These are phyloP conservation scores for Anisognathus igniventris DNA, from an alignment of 2,797 vertebrate genomes.

Conservation along the genomic window DNA sequence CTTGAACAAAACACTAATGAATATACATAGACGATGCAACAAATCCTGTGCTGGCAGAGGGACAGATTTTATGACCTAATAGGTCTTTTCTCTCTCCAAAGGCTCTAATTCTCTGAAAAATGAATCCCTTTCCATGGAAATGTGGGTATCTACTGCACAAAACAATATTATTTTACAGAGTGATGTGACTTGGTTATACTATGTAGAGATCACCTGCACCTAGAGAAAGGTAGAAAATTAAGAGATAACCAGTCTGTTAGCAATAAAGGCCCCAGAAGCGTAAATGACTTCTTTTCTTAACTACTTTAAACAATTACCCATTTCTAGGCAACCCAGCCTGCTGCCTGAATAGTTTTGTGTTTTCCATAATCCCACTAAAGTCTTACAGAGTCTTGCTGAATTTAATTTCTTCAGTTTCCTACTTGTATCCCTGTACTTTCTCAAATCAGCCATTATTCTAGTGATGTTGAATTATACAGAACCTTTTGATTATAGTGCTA, in stretches of 20 bases:
- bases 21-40: constrained; percentile 38
- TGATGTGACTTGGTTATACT: not conserved
- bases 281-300: not conserved
- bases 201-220: not conserved
- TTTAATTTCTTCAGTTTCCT: constrained; percentile 29
- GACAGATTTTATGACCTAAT: constrained; percentile 58
- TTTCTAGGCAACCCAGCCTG: constrained; percentile 14
- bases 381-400: not conserved
- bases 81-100: constrained; percentile 45
- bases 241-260: not conserved
- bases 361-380: constrained; percentile 21
- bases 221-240: not conserved
- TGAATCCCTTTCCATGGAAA: not conserved
- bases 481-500: constrained; percentile 15
- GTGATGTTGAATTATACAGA: constrained; percentile 36
- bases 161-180: not conserved
- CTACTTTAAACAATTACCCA: not conserved
- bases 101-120: constrained; percentile 15
- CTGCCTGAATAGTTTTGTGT: constrained; percentile 4
- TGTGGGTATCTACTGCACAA: not conserved
- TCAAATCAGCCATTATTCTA: not conserved
- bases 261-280: not conserved
- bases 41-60: constrained; percentile 49
- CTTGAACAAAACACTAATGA: constrained; percentile 54
- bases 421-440: not conserved